These are phyloP conservation scores for Liposcelis brunnea DNA, from an alignment of 2,888 invertebrate species.

Conservation along the genomic window DNA sequence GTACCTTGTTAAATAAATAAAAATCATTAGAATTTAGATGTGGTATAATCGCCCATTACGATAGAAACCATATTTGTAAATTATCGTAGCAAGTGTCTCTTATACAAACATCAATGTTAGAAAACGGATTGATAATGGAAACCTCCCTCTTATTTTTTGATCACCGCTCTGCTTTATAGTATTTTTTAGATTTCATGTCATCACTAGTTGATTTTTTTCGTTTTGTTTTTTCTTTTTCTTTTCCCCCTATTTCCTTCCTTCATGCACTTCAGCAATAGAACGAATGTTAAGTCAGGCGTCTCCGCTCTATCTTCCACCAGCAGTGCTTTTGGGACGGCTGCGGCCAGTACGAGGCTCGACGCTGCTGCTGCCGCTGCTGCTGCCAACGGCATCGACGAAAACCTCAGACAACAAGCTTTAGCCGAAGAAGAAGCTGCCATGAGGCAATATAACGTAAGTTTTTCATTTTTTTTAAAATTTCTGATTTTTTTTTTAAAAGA, in stretches of 20 bases:
- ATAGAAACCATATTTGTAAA: too few species aligned
- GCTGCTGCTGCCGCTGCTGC: constrained; percentile 31
- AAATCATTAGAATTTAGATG: too few species aligned
- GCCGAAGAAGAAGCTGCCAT: constrained; percentile 94
- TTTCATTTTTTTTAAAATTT: neutral
- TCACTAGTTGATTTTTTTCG: neutral
- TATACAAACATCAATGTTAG: too few species aligned
- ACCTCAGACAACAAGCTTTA: constrained; percentile 65
- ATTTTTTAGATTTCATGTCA: constrained; percentile 3
- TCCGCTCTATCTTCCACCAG: constrained; percentile 76
- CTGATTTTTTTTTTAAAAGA: neutral
- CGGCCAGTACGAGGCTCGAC: constrained; percentile 53
- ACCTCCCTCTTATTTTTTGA: neutral
- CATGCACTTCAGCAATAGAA: constrained; percentile 47
- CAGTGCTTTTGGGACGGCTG: constrained; percentile 71
- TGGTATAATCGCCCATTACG: too few species aligned
- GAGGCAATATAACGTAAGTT: constrained; percentile 78
- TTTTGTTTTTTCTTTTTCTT: neutral
- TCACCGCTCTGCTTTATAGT: too few species aligned
- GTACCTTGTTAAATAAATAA: too few species aligned
- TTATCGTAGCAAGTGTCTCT: too few species aligned
- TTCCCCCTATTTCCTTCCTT: neutral
- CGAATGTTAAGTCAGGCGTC: constrained; percentile 78
- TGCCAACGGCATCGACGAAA: constrained; percentile 70
- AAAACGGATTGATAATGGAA: too few species aligned